Evolutionary conservation across 2,797 vertebrate species (phyloP), one percentile per base, ranked within the genome.

Genomic region (Pseudomugil gertrudae): DNA sequence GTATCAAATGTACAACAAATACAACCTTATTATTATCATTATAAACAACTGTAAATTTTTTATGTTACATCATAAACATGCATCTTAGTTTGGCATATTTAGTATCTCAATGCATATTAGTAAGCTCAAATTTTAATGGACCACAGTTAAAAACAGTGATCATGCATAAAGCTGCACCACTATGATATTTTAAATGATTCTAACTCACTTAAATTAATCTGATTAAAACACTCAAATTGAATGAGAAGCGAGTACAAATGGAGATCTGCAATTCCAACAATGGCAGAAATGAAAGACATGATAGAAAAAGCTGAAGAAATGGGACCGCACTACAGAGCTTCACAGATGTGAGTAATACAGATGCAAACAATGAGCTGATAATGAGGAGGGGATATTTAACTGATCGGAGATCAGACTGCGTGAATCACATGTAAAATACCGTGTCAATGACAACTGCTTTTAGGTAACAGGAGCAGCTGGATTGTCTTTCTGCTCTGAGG

Each of bases 401-500:
- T 73, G 63, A 54, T 74, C 15, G 21, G 70, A 45, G 54, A 47
- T 77, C 21, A 50, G 53, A 47, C 45, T 57, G 72, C 67, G 53
- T 74, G 36, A 55, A 68, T 75, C 61, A 84, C 76, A 79, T 84
- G 62, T 67, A 64, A 88, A 90, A 90, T 95, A 96, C 94, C 94
- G 92, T 95, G 87, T 90, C 84, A 83, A 32, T 83, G 85, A 93
- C 74, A 93, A 88, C 81, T 50, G 14, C 67, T 93, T 93, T 92
- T 96, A 98, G 81, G 95, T 94, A 87, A 96, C 95, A 4, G 96
- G 95, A 72, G 95, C 93, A 0, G 91, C 92, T 19, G 95, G 94
- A 79, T 93, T 95, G 79, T 97, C 96, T 94, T 97, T 98, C 91
- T 96, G 96, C 90, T 96, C 96, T 15, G 96, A 98, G 0, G 97